Conservation (phyloP, 2,888 invertebrate species). For the Heterodera filipjevi region DNA sequence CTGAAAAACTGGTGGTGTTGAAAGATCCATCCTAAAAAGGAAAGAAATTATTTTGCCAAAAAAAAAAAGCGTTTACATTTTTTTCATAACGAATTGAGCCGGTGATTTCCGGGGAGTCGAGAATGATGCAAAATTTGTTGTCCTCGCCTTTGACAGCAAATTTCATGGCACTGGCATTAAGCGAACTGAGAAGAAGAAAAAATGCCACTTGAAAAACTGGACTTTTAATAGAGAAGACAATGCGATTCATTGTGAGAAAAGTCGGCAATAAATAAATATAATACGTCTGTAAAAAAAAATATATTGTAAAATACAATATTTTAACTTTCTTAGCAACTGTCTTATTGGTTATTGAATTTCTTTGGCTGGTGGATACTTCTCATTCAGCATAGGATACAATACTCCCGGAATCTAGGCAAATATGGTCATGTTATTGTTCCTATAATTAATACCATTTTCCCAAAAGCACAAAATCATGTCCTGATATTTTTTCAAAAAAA, state of each 20-base stretch:
- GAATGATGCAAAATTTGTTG: conserved; percentile 3
- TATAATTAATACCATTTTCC: too few species aligned
- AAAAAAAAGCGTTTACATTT: background rate
- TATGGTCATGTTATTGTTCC: too few species aligned
- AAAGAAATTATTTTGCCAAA: background rate
- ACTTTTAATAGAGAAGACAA: background rate
- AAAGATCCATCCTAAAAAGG: background rate
- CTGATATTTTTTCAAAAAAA: too few species aligned
- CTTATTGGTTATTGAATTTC: too few species aligned
- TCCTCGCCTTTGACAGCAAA: background rate
- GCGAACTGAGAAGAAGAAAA: background rate
- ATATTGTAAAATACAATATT: too few species aligned
- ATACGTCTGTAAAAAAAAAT: too few species aligned
- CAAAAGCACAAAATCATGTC: too few species aligned
- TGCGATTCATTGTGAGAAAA: background rate
- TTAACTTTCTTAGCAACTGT: too few species aligned
- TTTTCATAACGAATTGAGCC: background rate
- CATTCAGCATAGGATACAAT: too few species aligned
- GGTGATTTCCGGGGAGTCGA: background rate
- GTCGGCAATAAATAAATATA: background rate
- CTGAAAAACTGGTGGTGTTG: background rate
- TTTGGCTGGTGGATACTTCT: too few species aligned
- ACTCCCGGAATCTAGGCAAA: too few species aligned
- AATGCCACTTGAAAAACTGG: background rate
- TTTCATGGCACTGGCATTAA: background rate